These are phyloP conservation scores for Semicossyphus pulcher DNA, from an alignment of 2,113 vertebrate species.

Conservation along the genomic window DNA sequence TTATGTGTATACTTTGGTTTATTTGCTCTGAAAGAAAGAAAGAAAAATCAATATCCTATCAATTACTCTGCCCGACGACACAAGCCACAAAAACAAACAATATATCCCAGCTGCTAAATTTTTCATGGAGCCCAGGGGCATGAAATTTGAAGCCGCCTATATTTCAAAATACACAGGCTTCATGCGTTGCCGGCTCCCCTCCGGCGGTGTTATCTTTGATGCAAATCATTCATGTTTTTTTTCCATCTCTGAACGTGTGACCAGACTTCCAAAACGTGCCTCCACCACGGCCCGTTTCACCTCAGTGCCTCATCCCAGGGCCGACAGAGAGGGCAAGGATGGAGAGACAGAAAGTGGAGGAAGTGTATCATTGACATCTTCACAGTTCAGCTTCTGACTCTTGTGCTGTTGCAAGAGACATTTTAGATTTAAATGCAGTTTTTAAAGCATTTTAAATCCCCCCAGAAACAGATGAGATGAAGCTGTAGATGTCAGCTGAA, in stretches of 20 bases:
- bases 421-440: neutral
- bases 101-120: slow-evolving; percentile 26
- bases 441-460: neutral
- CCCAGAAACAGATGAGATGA: neutral
- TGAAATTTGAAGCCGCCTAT: slow-evolving; percentile 26
- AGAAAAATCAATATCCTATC: neutral
- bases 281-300: neutral
- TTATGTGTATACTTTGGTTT: neutral
- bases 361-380: neutral
- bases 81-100: slow-evolving; percentile 15
- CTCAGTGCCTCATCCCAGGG: slow-evolving; percentile 5
- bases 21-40: slow-evolving; percentile 4
- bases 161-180: slow-evolving; percentile 19
- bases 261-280: slow-evolving; percentile 44
- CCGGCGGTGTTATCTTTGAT: slow-evolving; percentile 37
- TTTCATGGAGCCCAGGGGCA: slow-evolving; percentile 33
- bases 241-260: slow-evolving; percentile 29
- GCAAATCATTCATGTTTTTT: slow-evolving; percentile 44
- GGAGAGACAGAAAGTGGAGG: neutral
- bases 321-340: slow-evolving; percentile 1
- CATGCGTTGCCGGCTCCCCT: slow-evolving; percentile 13
- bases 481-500: neutral
- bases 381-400: neutral
- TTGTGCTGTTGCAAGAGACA: neutral
- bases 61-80: neutral